Evolutionary conservation across 2,888 invertebrate genomes (phyloP), one percentile per base, ranked within the genome.

Genomic region (Thymelicus sylvestris): DNA sequence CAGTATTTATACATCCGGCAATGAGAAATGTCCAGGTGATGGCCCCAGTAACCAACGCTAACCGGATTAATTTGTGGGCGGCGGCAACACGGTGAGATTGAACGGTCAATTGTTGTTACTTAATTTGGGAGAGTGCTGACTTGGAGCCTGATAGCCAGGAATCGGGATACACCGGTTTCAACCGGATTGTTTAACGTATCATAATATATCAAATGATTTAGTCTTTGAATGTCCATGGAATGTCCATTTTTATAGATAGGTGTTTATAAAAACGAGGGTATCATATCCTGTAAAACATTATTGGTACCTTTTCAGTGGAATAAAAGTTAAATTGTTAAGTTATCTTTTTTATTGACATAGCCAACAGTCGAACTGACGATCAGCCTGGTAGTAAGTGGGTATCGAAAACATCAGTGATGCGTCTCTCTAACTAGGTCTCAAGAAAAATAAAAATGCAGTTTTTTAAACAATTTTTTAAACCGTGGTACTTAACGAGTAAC

Each of bases 11-110:
- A 68, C n/a, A 60, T 76, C 78, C n/a, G 7, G n/a, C 47, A 72
- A 65, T 82, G 83, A 86, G 84, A 80, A 81, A 85, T 84, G 73
- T 80, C 72, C 88, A 88, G 89, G 87, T 89, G 89, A 88, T 83
- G 83, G 78, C 77, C 78, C 81, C 80, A 81, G 83, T 86, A 86
- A 85, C 85, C 83, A 82, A 79, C 79, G 83, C 83, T 89, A 88
- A 88, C 88, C 80, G 87, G 87, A 92, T 92, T 92, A 92, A 92
- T 92, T 83, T 85, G 91, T 86, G 90, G 89, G 90, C 84, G 88
- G 80, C 74, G 76, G 75, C 83, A 79, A 74, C 79, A 77, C 76
- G 66, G 70, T 48, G 74, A 83, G 86, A 83, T 82, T 76, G 83
- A 83, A 83, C 80, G 81, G 8, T 12, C 61, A 15, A 67, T 31